Evolutionary conservation across 1,140 invertebrate genomes (phyloP).

Genomic region (Phymorhynchus buccinoides): DNA sequence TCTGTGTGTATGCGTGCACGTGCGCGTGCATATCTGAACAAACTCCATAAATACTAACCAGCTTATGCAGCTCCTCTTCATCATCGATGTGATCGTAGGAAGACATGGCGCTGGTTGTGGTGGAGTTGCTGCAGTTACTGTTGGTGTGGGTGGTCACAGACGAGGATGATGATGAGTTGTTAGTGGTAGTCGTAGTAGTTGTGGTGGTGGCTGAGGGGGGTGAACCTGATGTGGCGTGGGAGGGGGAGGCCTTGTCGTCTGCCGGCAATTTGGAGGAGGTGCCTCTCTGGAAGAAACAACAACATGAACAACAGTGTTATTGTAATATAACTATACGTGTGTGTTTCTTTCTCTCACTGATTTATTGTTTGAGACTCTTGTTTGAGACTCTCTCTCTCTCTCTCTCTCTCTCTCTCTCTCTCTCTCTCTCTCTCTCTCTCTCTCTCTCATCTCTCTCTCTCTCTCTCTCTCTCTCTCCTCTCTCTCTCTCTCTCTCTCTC

Average conservation of each 20-base stretch:
- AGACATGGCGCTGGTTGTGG: conserved; percentile 47
- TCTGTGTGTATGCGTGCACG: no score
- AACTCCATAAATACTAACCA: conserved; percentile 49
- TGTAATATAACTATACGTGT: not conserved
- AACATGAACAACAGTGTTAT: not conserved
- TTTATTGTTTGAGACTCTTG: not conserved
- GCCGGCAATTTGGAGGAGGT: not conserved
- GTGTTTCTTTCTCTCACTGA: not conserved
- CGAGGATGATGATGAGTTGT: not conserved
- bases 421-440: not conserved
- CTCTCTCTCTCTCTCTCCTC: no score
- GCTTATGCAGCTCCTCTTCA: conserved; percentile 64
- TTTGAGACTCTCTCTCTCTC: not conserved
- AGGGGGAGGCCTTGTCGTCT: not conserved
- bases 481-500: no score
- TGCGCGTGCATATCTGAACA: no score
- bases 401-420: not conserved
- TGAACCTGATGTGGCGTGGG: not conserved
- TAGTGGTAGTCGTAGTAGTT: not conserved
- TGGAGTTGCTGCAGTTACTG: not conserved
- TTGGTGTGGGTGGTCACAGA: not conserved
- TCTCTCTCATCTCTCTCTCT: no score
- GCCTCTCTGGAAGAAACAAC: not conserved
- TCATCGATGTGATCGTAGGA: conserved; percentile 60
- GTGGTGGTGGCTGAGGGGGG: not conserved